Evolutionary conservation across 1,140 invertebrate species (phyloP).

Genomic region (Drosophila punjabiensis): DNA sequence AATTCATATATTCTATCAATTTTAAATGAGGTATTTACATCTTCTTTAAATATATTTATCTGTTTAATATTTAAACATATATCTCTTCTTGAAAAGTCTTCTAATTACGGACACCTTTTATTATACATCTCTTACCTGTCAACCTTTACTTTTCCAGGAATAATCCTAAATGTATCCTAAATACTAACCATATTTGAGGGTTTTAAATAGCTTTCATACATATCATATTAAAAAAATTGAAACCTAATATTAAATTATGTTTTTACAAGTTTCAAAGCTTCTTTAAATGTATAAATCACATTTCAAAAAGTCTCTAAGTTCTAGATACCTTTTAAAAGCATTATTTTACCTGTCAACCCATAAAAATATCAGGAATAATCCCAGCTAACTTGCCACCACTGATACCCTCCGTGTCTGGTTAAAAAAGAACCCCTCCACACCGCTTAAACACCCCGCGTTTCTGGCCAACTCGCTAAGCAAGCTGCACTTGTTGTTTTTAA

Average conservation of each 20-base stretch:
- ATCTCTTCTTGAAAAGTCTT: background rate
- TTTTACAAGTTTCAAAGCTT: too few species aligned
- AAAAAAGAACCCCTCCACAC: background rate
- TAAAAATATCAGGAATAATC: background rate
- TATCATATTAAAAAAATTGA: too few species aligned
- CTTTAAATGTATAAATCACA: too few species aligned
- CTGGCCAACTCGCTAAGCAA: conserved; percentile 39
- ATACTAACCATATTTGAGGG: too few species aligned
- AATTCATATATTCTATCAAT: background rate
- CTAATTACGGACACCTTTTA: background rate
- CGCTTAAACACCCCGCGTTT: conserved; percentile 1
- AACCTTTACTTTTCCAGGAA: background rate
- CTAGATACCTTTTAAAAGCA: background rate
- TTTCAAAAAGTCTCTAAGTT: too few species aligned
- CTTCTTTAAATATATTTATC: background rate
- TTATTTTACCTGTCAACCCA: background rate
- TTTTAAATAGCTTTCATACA: too few species aligned
- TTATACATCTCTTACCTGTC: background rate
- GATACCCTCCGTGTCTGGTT: background rate
- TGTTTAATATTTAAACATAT: too few species aligned
- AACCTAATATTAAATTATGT: too few species aligned
- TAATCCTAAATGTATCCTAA: too few species aligned
- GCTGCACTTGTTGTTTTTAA: conserved; percentile 84
- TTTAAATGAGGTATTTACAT: background rate
- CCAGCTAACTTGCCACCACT: conserved; percentile 4